These are phyloP conservation scores for Odobenus rosmarus DNA, from an alignment of 2,113 vertebrate genomes.

Conservation along the genomic window DNA sequence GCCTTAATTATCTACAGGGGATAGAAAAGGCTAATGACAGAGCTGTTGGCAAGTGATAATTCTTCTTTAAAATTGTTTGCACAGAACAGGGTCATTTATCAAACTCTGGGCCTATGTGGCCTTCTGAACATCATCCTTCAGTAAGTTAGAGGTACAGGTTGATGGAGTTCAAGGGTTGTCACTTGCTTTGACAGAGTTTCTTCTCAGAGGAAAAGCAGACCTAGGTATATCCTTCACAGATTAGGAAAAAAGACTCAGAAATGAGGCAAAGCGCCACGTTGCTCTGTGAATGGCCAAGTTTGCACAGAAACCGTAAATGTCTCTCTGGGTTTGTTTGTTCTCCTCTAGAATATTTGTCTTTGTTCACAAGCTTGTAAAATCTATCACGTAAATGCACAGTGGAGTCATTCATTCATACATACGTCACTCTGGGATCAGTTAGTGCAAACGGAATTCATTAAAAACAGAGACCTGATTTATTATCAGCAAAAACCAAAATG, in stretches of 20 bases:
- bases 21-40: neutral
- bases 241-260: neutral
- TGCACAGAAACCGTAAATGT: neutral
- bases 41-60: slow-evolving; percentile 34
- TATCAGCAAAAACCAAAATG: neutral
- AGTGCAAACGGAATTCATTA: neutral
- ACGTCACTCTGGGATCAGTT: neutral
- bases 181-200: slow-evolving; percentile 20
- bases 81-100: neutral
- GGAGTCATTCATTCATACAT: neutral
- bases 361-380: neutral
- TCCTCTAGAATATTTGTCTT: neutral
- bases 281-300: neutral
- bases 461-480: neutral
- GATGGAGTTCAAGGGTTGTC: neutral
- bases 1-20: slow-evolving; percentile 30
- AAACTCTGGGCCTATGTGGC: neutral
- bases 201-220: neutral
- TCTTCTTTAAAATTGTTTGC: slow-evolving; percentile 38
- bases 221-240: neutral
- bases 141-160: neutral
- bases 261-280: neutral
- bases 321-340: neutral
- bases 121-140: neutral
- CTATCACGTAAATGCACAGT: neutral